phyloP scores from a whole-genome alignment of 2,797 vertebrate species.

The Distichodus sexfasciatus region DNA sequence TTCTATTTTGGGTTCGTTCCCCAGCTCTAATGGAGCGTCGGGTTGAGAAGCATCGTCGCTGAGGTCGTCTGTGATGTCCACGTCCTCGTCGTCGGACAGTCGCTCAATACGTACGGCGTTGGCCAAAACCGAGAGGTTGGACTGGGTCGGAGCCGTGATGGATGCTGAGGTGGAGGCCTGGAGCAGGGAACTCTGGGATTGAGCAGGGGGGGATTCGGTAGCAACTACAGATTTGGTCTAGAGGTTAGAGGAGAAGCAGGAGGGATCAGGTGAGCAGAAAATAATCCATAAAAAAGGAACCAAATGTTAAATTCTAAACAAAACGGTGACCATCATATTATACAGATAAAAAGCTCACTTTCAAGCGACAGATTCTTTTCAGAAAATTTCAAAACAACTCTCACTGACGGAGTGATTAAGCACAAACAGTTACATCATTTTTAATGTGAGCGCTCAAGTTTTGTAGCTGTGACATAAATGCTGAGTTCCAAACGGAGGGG shows the following conservation, averaged over 20 bases:
- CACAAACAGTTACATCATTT: too few relatives aligned
- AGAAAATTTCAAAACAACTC: too few relatives aligned
- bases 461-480: too few relatives aligned
- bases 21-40: conserved; percentile 58
- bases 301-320: background rate
- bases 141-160: conserved; percentile 15
- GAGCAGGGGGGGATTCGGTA: conserved; percentile 48
- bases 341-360: too few relatives aligned
- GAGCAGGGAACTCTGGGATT: conserved; percentile 3
- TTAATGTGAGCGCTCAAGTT: too few relatives aligned
- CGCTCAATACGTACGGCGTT: conserved; percentile 90
- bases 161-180: conserved; percentile 27
- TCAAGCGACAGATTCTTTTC: too few relatives aligned
- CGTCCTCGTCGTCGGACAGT: conserved; percentile 91
- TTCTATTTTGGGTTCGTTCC: conserved; percentile 20
- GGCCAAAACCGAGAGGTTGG: conserved; percentile 62
- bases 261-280: background rate
- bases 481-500: too few relatives aligned
- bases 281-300: background rate
- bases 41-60: conserved; percentile 60
- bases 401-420: too few relatives aligned
- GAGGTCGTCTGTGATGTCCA: conserved; percentile 91
- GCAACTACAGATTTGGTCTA: conserved; percentile 62
- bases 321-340: too few relatives aligned
- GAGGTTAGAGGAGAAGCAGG: background rate